Evolutionary conservation across 1,140 invertebrate genomes (phyloP).

Genomic region (Lasaia peninsularis): DNA sequence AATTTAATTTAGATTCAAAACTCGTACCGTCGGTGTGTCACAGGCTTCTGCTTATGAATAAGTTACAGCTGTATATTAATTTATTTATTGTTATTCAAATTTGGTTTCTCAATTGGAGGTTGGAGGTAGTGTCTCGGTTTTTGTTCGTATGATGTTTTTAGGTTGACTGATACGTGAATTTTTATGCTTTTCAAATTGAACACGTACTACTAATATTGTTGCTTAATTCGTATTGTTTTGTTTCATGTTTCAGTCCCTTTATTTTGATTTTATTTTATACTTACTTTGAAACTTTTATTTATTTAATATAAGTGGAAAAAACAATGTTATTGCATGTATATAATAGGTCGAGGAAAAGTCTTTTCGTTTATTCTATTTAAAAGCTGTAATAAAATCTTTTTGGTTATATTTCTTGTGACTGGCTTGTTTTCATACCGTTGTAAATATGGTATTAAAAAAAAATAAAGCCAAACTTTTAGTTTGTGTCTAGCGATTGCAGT

Average conservation of each 20-base stretch:
- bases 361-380: too few species aligned
- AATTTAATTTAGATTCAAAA: conserved; percentile 69
- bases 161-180: conserved; percentile 40
- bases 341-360: too few species aligned
- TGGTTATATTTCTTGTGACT: too few species aligned
- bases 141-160: conserved; percentile 49
- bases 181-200: conserved; percentile 27
- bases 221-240: background rate
- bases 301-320: too few species aligned
- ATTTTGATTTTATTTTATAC: background rate
- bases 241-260: background rate
- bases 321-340: too few species aligned
- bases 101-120: conserved; percentile 70
- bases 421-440: too few species aligned
- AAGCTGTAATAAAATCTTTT: too few species aligned
- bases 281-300: too few species aligned
- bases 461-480: too few species aligned
- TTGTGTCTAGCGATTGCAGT: too few species aligned
- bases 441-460: too few species aligned
- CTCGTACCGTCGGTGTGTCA: conserved; percentile 55
- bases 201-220: background rate
- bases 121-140: conserved; percentile 65
- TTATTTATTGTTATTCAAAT: conserved; percentile 78
- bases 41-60: conserved; percentile 67
- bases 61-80: conserved; percentile 69